Conservation (phyloP, 2,113 vertebrate species). For the Rhinopithecus roxellana region DNA sequence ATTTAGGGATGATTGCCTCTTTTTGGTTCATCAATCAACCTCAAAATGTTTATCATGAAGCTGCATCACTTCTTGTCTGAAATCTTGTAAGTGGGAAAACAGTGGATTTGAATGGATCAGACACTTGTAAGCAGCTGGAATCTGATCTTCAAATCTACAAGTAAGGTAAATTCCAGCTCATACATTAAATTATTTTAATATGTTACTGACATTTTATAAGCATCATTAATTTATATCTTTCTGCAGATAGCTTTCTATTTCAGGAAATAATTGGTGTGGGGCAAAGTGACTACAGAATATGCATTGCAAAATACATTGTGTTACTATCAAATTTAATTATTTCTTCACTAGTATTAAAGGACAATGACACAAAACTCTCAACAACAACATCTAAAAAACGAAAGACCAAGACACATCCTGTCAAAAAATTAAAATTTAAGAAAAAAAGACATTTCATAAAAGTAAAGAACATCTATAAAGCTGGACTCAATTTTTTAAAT, state of each 20-base stretch:
- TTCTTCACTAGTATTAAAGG: not conserved
- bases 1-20: not conserved
- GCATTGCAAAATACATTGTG: not conserved
- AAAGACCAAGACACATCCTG: not conserved
- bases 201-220: not conserved
- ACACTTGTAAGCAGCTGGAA: not conserved
- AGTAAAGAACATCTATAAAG: not conserved
- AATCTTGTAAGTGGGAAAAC: not conserved
- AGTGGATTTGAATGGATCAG: not conserved
- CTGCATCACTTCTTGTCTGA: not conserved
- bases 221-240: not conserved
- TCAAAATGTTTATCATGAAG: not conserved
- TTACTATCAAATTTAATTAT: not conserved
- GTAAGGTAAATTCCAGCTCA: not conserved
- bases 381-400: not conserved
- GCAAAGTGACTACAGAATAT: not conserved
- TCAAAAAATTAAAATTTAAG: not conserved
- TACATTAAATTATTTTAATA: not conserved
- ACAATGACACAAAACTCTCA: not conserved
- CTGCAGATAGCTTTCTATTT: not conserved
- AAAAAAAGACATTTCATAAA: not conserved
- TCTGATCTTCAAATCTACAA: not conserved
- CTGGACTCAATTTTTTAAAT: not conserved
- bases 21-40: not conserved
- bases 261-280: not conserved